Base-by-base conservation (phyloP, 2,113 vertebrate genomes). In the Chaenocephalus aceratus region DNA sequence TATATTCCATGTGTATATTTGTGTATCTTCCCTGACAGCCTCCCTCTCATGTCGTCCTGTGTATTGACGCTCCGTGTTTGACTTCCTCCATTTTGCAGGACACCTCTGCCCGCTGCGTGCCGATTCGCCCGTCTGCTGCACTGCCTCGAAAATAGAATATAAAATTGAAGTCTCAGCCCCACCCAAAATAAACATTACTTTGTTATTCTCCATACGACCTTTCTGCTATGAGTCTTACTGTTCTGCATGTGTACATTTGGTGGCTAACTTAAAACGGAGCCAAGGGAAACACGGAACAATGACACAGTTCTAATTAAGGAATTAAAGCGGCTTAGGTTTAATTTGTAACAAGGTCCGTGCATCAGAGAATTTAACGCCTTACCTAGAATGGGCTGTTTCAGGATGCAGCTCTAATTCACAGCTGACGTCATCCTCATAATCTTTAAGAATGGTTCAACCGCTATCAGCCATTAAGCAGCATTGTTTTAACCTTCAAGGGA, bases 81-180 rank as follows among this genome's bases (percentile, higher is more conserved):
- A 75, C 74, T 80, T 53, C 83, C 79, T 88, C 86, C 80, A 81
- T 87, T 88, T 88, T 83, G 63, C 73, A 69, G 75, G 69, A 66
- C 15, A 52, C 59, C 77, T 85, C 60, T 65, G 51, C 63, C 67
- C 9, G 36, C 63, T 60, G 45, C 49, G 21, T 36, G 51, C 23
- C 36, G 60, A 58, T 48, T 53, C 3, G 10, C 8, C 65, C 58
- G 46, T 75, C 72, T 77, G 77, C 82, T 80, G 82, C 69, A 66
- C 52, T 63, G 77, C 65, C 63, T 77, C 72, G 8, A 26, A 36
- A 30, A 41, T 5, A 44, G 72, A 58, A 36, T 44, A 46, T 67
- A 13, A 15, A 75, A 64, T 15, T 14, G 18, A 46, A 23, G 10
- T 12, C 21, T 66, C 59, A 34, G 44, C 30, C 68, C 51, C 44